Conservation (phyloP, 2,797 vertebrate species). For the Urocyon cinereoargenteus region DNA sequence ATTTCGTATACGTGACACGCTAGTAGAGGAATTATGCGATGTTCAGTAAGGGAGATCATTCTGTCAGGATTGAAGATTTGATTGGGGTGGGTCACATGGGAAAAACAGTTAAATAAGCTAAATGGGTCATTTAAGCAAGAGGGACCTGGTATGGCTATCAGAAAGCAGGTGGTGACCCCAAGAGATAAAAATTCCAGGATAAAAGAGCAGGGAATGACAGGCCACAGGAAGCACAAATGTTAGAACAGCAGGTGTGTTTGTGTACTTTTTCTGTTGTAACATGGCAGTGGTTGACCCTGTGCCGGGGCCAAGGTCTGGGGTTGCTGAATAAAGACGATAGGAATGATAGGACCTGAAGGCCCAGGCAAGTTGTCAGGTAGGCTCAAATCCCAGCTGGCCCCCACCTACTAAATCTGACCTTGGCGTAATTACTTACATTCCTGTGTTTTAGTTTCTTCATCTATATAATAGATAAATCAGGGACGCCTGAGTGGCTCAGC, state of each 20-base stretch:
- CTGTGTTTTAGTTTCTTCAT: neutral
- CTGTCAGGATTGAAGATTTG: neutral
- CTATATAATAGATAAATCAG: neutral
- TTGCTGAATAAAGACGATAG: neutral
- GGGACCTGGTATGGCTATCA: neutral
- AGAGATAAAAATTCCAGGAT: neutral
- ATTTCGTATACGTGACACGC: neutral
- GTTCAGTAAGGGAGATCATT: neutral
- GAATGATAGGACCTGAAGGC: neutral
- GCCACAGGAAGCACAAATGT: neutral
- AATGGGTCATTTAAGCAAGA: neutral
- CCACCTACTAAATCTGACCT: neutral
- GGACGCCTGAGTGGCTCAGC: too few relatives aligned
- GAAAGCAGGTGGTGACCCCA: neutral
- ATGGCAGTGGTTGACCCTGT: neutral
- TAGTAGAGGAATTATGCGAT: neutral
- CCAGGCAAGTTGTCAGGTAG: neutral
- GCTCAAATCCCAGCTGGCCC: neutral
- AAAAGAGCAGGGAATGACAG: neutral
- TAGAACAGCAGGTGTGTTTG: too few relatives aligned
- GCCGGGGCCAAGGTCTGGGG: neutral
- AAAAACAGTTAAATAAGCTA: slow-evolving; percentile 9
- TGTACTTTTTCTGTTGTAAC: neutral
- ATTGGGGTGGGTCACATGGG: neutral
- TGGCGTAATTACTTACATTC: neutral